phyloP scores from a whole-genome alignment of 2,888 invertebrate genomes.

The Macrostomum cliftonense region DNA sequence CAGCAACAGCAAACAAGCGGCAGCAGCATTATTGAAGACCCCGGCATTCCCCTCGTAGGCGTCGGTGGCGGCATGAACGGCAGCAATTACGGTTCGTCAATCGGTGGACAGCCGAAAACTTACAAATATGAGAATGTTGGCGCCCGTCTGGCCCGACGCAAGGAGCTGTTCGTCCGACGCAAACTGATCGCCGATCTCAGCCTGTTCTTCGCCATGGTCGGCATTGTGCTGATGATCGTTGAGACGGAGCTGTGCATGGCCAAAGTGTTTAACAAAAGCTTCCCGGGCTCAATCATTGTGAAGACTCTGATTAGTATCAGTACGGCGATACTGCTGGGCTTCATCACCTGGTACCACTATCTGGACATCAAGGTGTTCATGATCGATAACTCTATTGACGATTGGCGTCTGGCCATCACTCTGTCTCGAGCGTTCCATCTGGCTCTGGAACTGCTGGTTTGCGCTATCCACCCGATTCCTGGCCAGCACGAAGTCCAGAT shows the following conservation, averaged over 20 bases:
- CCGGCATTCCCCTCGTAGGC: too few species aligned
- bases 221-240: conserved; percentile 28
- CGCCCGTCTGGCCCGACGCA: conserved; percentile 26
- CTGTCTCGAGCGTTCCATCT: conserved; percentile 41
- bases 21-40: too few species aligned
- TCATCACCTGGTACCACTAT: conserved; percentile 28
- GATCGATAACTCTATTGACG: conserved; percentile 32
- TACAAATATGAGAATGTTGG: conserved; percentile 24
- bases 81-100: too few species aligned
- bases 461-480: conserved; percentile 31
- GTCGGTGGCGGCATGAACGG: too few species aligned
- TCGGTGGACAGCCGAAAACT: too few species aligned
- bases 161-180: conserved; percentile 25
- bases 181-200: conserved; percentile 25
- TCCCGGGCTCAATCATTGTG: conserved; percentile 19
- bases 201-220: conserved; percentile 24
- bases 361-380: conserved; percentile 28
- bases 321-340: conserved; percentile 25
- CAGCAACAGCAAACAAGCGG: too few species aligned
- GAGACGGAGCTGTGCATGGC: conserved; percentile 27
- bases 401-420: conserved; percentile 28
- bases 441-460: conserved; percentile 49
- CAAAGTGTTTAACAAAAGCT: conserved; percentile 15
- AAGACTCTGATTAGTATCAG: conserved; percentile 26
- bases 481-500: conserved; percentile 13